A percentile compares a stretch with the other conserved stretches of the same genome.
Evolutionary conservation across 2,888 invertebrate genomes (phyloP).

Genomic region (Meteorus colon): DNA sequence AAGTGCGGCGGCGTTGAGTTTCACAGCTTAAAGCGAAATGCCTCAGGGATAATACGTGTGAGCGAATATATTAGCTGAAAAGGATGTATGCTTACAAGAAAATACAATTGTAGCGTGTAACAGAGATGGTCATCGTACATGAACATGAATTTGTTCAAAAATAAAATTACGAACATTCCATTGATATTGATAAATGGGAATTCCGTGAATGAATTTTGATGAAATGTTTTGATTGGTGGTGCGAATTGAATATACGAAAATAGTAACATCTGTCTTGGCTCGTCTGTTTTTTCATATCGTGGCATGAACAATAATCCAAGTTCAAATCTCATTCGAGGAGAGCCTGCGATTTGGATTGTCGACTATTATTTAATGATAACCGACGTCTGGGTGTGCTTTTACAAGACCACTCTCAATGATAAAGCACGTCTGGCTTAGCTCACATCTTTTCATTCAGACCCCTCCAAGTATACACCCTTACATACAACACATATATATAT

Average conservation of each 20-base stretch:
- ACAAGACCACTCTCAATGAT: conserved; percentile 38
- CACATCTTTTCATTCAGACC: conserved; percentile 45
- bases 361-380: conserved; percentile 34
- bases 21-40: conserved; percentile 22
- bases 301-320: no score
- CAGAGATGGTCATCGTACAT: not conserved
- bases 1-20: conserved; percentile 10
- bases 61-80: conserved; percentile 2
- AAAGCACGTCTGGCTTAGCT: conserved; percentile 54
- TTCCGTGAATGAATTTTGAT: no score
- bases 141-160: not conserved
- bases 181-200: no score
- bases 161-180: no score
- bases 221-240: no score
- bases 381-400: conserved; percentile 11
- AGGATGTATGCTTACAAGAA: not conserved
- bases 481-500: not conserved
- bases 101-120: conserved; percentile 31
- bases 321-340: no score
- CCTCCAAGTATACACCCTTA: conserved; percentile 35
- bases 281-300: no score
- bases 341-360: conserved; percentile 7
- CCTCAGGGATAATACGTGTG: conserved; percentile 15
- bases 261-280: no score
- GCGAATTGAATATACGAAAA: no score